These are phyloP conservation scores for Dissostichus mawsoni DNA, from an alignment of 2,113 vertebrate species.

Conservation along the genomic window DNA sequence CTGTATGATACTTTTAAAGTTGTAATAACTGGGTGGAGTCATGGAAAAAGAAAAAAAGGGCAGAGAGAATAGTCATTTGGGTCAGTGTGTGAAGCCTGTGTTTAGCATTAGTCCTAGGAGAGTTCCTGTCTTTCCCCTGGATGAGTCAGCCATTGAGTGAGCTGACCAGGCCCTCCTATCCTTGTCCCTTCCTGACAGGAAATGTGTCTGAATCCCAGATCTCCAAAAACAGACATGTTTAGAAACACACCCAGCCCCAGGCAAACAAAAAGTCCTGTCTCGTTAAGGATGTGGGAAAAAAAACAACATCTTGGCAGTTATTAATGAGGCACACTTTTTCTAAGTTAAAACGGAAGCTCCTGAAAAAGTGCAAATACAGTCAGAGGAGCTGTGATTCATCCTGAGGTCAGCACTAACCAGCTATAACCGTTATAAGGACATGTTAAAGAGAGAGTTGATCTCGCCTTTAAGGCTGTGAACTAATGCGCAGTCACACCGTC, in stretches of 20 bases:
- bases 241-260: slow-evolving; percentile 70
- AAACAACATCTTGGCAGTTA: neutral
- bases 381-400: slow-evolving; percentile 9
- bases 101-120: slow-evolving; percentile 30
- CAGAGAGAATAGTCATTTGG: neutral
- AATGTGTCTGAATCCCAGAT: slow-evolving; percentile 74
- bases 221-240: slow-evolving; percentile 74
- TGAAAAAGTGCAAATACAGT: slow-evolving; percentile 15
- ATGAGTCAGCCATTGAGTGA: slow-evolving; percentile 76
- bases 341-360: slow-evolving; percentile 13
- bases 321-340: neutral
- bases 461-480: neutral
- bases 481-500: neutral
- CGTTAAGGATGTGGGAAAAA: slow-evolving; percentile 19
- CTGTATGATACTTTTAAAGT: neutral
- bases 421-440: slow-evolving; percentile 4
- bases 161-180: slow-evolving; percentile 72
- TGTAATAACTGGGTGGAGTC: neutral
- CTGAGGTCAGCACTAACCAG: slow-evolving; percentile 1
- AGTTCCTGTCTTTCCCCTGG: slow-evolving; percentile 56
- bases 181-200: slow-evolving; percentile 83
- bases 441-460: neutral
- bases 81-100: neutral
- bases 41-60: neutral
- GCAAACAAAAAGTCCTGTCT: slow-evolving; percentile 49